Evolutionary conservation across 2,797 vertebrate genomes (phyloP).

Genomic region (Discoglossus pictus): DNA sequence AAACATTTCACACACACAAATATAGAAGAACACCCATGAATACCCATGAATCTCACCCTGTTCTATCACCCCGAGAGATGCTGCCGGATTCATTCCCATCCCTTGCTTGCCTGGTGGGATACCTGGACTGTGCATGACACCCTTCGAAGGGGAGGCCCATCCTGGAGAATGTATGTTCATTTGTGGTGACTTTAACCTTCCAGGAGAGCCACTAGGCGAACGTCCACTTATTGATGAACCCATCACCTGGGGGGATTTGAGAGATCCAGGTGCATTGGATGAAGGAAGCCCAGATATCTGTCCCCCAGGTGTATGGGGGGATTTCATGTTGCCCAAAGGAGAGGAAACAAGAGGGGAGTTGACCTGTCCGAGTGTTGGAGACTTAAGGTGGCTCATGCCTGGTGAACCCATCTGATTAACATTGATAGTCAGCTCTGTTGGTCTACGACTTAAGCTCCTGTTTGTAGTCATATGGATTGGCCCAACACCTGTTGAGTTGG

Average conservation of each 20-base stretch:
- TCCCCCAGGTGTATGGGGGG: slow-evolving; percentile 81
- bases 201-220: slow-evolving; percentile 87
- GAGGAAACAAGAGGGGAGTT: slow-evolving; percentile 87
- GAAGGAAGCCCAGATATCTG: slow-evolving; percentile 73
- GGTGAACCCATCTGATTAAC: slow-evolving; percentile 87
- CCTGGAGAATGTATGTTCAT: slow-evolving; percentile 88
- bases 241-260: slow-evolving; percentile 90
- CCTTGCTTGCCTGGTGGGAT: slow-evolving; percentile 72
- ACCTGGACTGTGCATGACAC: slow-evolving; percentile 87
- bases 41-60: slow-evolving; percentile 72
- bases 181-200: slow-evolving; percentile 88
- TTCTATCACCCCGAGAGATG: slow-evolving; percentile 73
- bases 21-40: neutral
- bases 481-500: slow-evolving; percentile 52
- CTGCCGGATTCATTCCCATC: slow-evolving; percentile 67
- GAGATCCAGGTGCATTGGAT: slow-evolving; percentile 62
- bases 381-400: slow-evolving; percentile 88
- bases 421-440: slow-evolving; percentile 85
- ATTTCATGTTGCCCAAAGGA: slow-evolving; percentile 89
- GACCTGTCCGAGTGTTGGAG: slow-evolving; percentile 87
- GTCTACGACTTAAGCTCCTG: slow-evolving; percentile 76
- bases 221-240: slow-evolving; percentile 83
- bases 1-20: no score
- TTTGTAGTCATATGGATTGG: slow-evolving; percentile 74
- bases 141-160: slow-evolving; percentile 86